Evolutionary conservation across 2,888 invertebrate genomes (phyloP), one percentile per base, ranked within the genome.

Genomic region (Sepiola atlantica): DNA sequence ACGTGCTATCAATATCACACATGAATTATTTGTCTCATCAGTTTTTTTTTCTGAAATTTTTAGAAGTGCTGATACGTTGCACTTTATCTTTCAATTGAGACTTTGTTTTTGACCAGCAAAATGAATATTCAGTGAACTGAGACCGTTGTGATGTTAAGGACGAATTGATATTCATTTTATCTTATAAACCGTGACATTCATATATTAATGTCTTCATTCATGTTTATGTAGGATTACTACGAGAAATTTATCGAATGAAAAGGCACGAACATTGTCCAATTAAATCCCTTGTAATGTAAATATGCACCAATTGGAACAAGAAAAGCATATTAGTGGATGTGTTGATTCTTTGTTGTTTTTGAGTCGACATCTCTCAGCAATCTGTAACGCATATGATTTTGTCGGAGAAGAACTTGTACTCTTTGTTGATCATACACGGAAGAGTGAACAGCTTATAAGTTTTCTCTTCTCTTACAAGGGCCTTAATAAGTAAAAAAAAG

Each of bases 281-380:
- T 77, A 77, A n/a, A 32, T n/a, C 77, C n/a, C 77, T 77, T 77
- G n/a, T 77, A n/a, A 77, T 77, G 77, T n/a, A 77, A 77, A 77
- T 77, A 77, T 77, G 77, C 77, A 2, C 16, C 77, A 77, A 77
- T 77, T 77, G 77, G 77, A 77, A 77, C 77, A 77, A 77, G n/a
- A 45, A n/a, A 18, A 18, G 0, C 16, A 77, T n/a, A 77, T n/a
- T 6, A 24, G 77, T 10, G 28, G n/a, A n/a, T n/a, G 16, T 16
- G 2, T 77, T 32, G 14, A n/a, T 32, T 32, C 10, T 77, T 77
- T n/a, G 77, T 28, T 28, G n/a, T 77, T n/a, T 77, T 77, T 28
- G n/a, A n/a, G 77, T 77, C 32, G 77, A n/a, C n/a, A n/a, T 77
- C n/a, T 77, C n/a, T 77, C 12, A 77, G n/a, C 77, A 77, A n/a